These are phyloP conservation scores for Danionella cerebrum DNA, from an alignment of 2,113 vertebrate species.

Conservation along the genomic window DNA sequence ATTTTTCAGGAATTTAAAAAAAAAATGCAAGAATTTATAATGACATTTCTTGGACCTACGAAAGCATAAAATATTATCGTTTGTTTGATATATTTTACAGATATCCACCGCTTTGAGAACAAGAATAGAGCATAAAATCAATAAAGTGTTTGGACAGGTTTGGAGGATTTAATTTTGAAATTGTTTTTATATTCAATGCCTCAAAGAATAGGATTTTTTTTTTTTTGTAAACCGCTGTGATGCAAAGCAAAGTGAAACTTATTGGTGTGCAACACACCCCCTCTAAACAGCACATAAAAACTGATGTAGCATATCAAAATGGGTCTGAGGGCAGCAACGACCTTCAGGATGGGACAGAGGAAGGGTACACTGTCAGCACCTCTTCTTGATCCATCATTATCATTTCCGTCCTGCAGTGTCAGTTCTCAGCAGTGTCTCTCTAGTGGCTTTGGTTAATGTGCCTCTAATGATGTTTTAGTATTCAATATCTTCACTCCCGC, in stretches of 20 bases:
- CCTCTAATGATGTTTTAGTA: constrained; percentile 1
- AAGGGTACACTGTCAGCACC: constrained; percentile 5
- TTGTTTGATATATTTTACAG: no score
- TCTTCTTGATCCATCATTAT: constrained; percentile 22
- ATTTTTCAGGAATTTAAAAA: no score
- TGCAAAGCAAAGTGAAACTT: no score
- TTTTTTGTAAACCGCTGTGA: background rate
- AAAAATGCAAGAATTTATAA: no score
- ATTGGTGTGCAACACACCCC: no score
- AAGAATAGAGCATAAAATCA: no score
- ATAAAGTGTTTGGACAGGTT: no score
- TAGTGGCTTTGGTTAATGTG: constrained; percentile 2
- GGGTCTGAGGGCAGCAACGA: background rate
- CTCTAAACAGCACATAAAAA: constrained; percentile 1
- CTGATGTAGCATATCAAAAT: background rate
- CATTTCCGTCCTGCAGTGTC: background rate
- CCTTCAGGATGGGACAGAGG: constrained; percentile 6
- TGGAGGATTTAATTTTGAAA: no score
- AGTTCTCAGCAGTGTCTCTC: background rate
- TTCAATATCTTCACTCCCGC: constrained; percentile 15
- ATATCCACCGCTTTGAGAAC: no score
- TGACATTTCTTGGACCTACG: no score
- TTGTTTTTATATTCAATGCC: background rate
- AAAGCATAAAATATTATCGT: no score
- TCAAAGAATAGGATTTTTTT: no score